Evolutionary conservation across 2,797 vertebrate genomes (phyloP).

Genomic region (Cirrhinus molitorella): DNA sequence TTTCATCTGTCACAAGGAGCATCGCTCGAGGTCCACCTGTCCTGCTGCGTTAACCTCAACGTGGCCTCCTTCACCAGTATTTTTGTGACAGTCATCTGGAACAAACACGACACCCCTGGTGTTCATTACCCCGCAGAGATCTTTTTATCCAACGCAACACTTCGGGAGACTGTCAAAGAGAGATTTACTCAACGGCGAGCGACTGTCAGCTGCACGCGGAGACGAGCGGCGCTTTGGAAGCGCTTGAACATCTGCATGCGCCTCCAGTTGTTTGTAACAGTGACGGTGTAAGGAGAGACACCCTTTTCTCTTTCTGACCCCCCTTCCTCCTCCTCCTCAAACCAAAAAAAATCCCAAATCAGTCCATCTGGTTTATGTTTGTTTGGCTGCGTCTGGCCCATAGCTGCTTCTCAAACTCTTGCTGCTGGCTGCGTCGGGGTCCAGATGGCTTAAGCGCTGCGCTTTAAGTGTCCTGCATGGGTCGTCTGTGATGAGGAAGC

Average conservation of each 20-base stretch:
- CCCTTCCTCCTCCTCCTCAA: constrained; percentile 67
- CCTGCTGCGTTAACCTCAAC: not conserved
- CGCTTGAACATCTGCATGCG: constrained; percentile 23
- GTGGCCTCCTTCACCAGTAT: not conserved
- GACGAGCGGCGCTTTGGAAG: constrained; percentile 24
- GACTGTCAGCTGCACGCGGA: constrained; percentile 9
- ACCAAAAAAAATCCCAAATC: constrained; percentile 64
- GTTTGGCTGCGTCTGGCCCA: constrained; percentile 66
- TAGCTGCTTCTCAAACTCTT: constrained; percentile 53
- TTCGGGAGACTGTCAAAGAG: not conserved
- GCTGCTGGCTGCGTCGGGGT: constrained; percentile 35
- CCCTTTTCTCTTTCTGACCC: constrained; percentile 33
- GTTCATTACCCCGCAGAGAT: constrained; percentile 8
- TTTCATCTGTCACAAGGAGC: not conserved
- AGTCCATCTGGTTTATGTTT: constrained; percentile 76
- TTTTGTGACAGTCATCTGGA: not conserved
- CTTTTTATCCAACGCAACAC: not conserved
- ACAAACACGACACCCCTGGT: not conserved
- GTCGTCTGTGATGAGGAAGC: constrained; percentile 43
- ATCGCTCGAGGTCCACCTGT: not conserved
- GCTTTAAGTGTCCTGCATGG: constrained; percentile 7
- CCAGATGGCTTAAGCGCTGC: constrained; percentile 44
- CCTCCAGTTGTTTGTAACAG: constrained; percentile 42
- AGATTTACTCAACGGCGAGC: constrained; percentile 14
- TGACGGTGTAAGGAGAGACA: constrained; percentile 42